Conservation (phyloP, 2,797 vertebrate species). For the Chlorospingus semifuscus region DNA sequence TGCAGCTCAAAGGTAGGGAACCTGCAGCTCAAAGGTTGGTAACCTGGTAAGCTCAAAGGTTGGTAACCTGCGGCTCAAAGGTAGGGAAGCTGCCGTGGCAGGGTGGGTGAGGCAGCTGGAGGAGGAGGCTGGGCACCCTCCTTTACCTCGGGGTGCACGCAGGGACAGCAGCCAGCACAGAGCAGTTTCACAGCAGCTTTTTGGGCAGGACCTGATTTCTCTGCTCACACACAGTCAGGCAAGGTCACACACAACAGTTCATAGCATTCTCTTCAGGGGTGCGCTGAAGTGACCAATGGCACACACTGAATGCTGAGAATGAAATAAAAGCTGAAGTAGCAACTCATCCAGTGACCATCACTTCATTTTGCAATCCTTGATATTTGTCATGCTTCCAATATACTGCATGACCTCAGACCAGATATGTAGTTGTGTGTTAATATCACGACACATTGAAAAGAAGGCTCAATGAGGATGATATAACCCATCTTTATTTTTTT, state of each 20-base stretch:
- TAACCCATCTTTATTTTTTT: neutral
- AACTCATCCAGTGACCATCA: neutral
- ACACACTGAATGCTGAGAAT: neutral
- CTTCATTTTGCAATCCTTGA: neutral
- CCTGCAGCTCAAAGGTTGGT: no score
- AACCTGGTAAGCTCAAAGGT: no score
- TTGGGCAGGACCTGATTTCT: neutral
- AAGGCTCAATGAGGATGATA: neutral
- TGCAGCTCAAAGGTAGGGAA: no score
- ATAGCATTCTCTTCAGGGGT: neutral
- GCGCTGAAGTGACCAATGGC: neutral
- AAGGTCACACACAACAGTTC: neutral
- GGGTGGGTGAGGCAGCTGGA: neutral
- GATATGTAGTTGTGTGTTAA: neutral
- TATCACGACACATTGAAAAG: neutral
- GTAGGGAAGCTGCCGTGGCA: neutral
- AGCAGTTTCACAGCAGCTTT: neutral
- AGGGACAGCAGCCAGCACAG: neutral
- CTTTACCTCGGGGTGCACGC: fast-evolving
- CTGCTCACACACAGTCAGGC: neutral
- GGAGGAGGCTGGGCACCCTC: neutral
- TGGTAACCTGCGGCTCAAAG: no score
- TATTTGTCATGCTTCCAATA: neutral
- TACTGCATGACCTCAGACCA: neutral
- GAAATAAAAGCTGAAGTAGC: neutral